Evolutionary conservation across 2,113 vertebrate genomes (phyloP), one percentile per base, ranked within the genome.

Genomic region (Trogon surrucura): DNA sequence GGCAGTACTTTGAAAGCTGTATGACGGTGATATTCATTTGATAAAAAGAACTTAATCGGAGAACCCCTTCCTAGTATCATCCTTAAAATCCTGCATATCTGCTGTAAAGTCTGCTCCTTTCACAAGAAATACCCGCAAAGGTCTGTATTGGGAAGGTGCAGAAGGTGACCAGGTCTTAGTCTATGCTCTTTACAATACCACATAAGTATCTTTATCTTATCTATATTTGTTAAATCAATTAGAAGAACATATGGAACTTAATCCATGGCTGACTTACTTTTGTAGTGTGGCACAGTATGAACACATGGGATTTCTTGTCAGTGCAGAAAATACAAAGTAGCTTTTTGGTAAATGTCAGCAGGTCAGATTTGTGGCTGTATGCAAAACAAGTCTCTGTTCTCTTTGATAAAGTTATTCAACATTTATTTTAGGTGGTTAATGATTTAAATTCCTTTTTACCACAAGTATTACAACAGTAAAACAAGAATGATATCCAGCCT

Each of bases 201-300:
- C 71, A n/a, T 79, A 77, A 96, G 78, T 34, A 78, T 87, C 90
- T 92, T 96, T 95, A 91, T 93, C 94, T 95, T 91, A 95, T 61
- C 62, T 87, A 69, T 82, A 60, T 72, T 72, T 91, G 88, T 87
- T 80, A 91, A 87, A 93, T 89, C 88, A 77, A 87, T 90, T 97
- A 79, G 54, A 72, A 92, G 95, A 64, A 84, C 88, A 96, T 95
- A 96, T 93, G 96, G 95, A 88, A 96, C 91, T 84, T 97, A 97
- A 96, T 97, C 96, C 91, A 16, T 17, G 88, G 77, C 89, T 96
- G 95, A 80, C 62, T 97, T 81, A 94, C 75, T 93, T 97, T 72
- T 91, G 79, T 11, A 44, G 57, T 22, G 60, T 66, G 83, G 26
- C 86, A 70, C 5, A 5, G 54, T 36, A 62, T 27, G 64, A 95